phyloP scores from a whole-genome alignment of 2,888 invertebrate genomes.

The Apamea crenata region DNA sequence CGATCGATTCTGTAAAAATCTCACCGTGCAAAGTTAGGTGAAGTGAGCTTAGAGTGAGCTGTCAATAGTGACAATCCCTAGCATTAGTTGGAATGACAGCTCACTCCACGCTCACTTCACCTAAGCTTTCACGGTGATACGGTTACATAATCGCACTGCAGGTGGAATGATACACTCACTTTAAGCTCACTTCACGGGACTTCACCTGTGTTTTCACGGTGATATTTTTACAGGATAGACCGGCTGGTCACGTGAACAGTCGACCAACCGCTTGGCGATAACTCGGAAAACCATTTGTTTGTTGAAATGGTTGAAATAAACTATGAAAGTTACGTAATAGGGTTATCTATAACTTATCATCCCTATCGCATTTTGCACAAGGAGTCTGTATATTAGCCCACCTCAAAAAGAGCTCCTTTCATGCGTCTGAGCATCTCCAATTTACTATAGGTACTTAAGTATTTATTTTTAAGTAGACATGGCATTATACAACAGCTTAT shows the following conservation, averaged over 20 bases:
- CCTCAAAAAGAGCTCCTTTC: background rate
- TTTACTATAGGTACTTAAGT: background rate
- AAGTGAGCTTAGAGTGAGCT: too few species aligned
- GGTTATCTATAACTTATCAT: background rate
- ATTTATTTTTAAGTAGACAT: background rate
- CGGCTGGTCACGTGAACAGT: background rate
- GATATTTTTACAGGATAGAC: too few species aligned
- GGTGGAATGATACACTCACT: too few species aligned
- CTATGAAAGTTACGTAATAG: background rate
- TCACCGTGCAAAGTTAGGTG: too few species aligned
- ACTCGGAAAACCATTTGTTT: background rate
- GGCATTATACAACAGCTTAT: background rate
- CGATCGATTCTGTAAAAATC: too few species aligned
- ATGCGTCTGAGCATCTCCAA: background rate
- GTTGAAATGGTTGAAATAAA: background rate
- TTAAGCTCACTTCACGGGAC: too few species aligned
- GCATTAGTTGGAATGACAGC: too few species aligned
- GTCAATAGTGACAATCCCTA: too few species aligned
- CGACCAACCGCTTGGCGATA: background rate
- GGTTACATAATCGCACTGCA: too few species aligned
- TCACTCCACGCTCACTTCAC: too few species aligned
- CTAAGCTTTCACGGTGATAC: too few species aligned
- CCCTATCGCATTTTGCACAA: background rate
- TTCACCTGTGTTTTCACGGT: too few species aligned
- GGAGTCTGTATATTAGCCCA: background rate